Conservation (phyloP, 2,888 invertebrate genomes). For the Herminia tarsipennalis region DNA sequence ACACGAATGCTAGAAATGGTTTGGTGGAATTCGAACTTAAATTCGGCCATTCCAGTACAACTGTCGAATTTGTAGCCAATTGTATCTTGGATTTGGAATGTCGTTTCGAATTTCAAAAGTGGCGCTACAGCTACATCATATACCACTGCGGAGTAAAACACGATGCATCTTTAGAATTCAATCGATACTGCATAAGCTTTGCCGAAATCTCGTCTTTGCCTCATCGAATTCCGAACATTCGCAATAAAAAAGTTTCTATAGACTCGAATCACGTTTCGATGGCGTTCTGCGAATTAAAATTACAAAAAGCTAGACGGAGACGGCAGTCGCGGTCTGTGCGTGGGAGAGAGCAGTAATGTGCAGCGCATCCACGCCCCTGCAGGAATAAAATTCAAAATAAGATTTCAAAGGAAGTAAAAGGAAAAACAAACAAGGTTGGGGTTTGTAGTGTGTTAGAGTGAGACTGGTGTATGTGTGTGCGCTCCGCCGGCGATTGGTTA, state of each 20-base stretch:
- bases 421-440: constrained; percentile 79
- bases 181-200: constrained; percentile 62
- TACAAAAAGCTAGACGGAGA: constrained; percentile 81
- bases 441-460: constrained; percentile 79
- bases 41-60: too few relatives aligned
- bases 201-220: constrained; percentile 70
- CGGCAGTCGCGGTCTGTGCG: constrained; percentile 55
- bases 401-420: constrained; percentile 83
- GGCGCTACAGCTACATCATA: constrained; percentile 15
- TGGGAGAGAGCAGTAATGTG: constrained; percentile 83
- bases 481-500: constrained; percentile 67
- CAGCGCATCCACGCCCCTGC: constrained; percentile 85
- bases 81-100: constrained; percentile 10
- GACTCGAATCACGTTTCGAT: constrained; percentile 82
- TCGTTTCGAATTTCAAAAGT: constrained; percentile 6
- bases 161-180: constrained; percentile 53
- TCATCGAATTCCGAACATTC: constrained; percentile 74
- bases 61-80: too few relatives aligned
- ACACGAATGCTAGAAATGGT: too few relatives aligned
- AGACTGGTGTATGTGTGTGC: constrained; percentile 65
- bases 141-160: constrained; percentile 33
- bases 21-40: too few relatives aligned
- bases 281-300: constrained; percentile 84
- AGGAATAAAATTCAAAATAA: constrained; percentile 84
- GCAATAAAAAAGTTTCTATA: constrained; percentile 78